Conservation (phyloP, 1,140 invertebrate species). For the Bombus cullumanus region DNA sequence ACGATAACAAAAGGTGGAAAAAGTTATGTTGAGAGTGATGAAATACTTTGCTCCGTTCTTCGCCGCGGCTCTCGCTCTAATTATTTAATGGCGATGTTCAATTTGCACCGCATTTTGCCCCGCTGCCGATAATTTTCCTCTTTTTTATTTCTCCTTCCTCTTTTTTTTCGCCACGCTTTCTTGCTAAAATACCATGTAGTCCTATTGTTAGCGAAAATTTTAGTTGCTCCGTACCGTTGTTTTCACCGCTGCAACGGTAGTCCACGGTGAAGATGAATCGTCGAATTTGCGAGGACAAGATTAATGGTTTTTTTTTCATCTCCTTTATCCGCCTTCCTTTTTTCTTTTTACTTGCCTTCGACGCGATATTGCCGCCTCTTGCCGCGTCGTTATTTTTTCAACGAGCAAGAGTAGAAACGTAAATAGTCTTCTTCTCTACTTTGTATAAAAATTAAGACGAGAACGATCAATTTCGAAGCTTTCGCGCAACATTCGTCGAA, state of each 20-base stretch:
- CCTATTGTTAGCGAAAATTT: constrained; percentile 32
- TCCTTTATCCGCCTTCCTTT: neutral
- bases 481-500: neutral
- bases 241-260: neutral
- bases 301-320: constrained; percentile 9
- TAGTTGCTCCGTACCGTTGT: neutral
- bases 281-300: neutral
- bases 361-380: neutral
- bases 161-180: neutral
- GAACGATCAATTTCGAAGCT: neutral
- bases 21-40: constrained; percentile 31
- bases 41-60: constrained; percentile 47
- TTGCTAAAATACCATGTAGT: constrained; percentile 3
- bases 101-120: constrained; percentile 60
- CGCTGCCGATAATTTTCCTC: constrained; percentile 23
- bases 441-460: neutral
- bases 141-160: neutral
- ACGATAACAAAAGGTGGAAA: constrained; percentile 1
- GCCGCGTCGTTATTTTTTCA: neutral
- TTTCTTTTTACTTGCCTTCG: neutral
- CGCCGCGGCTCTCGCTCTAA: constrained; percentile 50
- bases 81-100: constrained; percentile 68
- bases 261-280: constrained; percentile 14
- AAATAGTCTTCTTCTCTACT: neutral
- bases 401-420: neutral